phyloP scores from a whole-genome alignment of 2,113 vertebrate genomes.

The Hydrochoerus hydrochaeris region DNA sequence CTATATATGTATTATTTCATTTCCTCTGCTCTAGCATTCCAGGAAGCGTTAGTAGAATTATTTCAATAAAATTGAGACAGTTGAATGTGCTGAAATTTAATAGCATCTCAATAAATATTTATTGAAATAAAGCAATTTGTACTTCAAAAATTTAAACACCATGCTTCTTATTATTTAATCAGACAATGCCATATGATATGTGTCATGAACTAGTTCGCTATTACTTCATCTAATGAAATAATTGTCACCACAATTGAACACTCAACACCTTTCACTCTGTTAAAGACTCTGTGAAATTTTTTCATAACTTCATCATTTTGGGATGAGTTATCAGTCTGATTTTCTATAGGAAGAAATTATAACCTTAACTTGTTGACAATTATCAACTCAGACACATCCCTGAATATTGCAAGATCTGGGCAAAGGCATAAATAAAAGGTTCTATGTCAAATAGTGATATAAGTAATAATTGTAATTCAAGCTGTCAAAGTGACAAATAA shows the following conservation, averaged over 20 bases:
- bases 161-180: background rate
- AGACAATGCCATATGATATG: background rate
- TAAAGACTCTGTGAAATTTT: background rate
- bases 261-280: background rate
- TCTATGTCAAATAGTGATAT: background rate
- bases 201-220: background rate
- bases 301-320: background rate
- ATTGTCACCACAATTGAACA: background rate
- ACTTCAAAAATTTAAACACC: background rate
- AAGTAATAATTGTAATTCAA: slow-evolving; percentile 10
- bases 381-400: background rate
- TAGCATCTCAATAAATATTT: background rate
- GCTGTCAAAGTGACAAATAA: background rate
- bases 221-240: background rate
- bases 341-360: slow-evolving; percentile 23
- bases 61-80: background rate
- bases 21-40: background rate
- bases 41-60: background rate
- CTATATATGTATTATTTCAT: background rate
- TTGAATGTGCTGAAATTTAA: slow-evolving; percentile 19
- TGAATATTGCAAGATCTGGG: background rate
- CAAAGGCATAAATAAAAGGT: background rate
- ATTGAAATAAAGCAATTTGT: background rate
- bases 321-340: background rate
- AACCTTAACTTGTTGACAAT: background rate